Base-by-base conservation (phyloP, 1,140 invertebrate genomes). In the Heliconius himera region DNA sequence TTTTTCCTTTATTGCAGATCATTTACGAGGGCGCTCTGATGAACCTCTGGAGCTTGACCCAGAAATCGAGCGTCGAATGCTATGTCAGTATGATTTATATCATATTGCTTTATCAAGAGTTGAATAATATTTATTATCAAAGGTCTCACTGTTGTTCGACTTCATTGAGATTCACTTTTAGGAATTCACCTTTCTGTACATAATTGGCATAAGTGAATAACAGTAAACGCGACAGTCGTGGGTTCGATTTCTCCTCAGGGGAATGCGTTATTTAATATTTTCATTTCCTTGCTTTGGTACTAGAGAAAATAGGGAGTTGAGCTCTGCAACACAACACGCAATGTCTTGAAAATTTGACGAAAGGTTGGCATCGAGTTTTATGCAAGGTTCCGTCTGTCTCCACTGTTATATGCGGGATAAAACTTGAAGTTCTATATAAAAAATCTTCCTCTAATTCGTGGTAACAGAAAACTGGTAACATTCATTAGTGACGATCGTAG, bases 1-100 rank as follows among this genome's bases (percentile, higher is more conserved):
- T 13, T 66, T 66, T 16, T 29, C 22, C 8, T 26, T 9, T 66
- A 11, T 66, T 66, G 26, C 77, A 93, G 91, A 93, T 89, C 90
- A 90, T 76, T 80, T 91, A 60, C 86, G 91, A 29, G 88, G 79
- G 1, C 85, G 89, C 9, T 85, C 86, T 18, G 90, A 90, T 33
- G 91, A 91, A 9, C 80, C 78, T n/a, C 66, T 86, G 33, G 79
- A 85, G 8, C 86, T 88, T 33, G 85, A 78, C 20, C 80, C 85
- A 18, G 88, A 81, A 46, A 36, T 82, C 9, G 84, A 78, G 2
- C 87, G 90, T 70, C 83, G 86, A 22, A 86, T 88, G 80, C 74
- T 92, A 51, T 91, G 91, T 92, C 82, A 91, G 91, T 92, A 81
- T 74, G 46, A 66, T 66, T 66, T 66, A 66, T 76, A 26, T 76